Base-by-base conservation (phyloP, 2,797 vertebrate species). In the Falco naumanni region DNA sequence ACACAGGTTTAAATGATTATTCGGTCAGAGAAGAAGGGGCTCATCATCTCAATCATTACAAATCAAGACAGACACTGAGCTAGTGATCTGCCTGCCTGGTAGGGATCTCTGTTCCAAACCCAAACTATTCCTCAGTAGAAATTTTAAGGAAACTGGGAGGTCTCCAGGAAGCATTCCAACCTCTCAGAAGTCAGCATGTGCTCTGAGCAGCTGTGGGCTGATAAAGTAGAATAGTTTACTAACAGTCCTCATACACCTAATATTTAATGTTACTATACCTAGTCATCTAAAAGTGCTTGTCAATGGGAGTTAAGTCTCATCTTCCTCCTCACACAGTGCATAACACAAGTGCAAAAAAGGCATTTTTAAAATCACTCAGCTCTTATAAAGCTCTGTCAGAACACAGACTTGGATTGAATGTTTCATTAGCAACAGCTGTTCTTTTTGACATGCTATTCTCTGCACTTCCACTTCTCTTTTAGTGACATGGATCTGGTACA, bases 381-480 rank as follows among this genome's bases (percentile, higher is more conserved):
- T 91, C 59, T 81, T 33, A 9, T 16, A 48, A 22, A 83, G 78
- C 76, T 83, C 59, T 87, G 56, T 68, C 79, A 79, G 79, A 76
- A 69, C 82, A 60, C 41, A 57, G 76, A 39, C 74, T 82, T 41
- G 6, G 17, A 22, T 50, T 57, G 61, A 77, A 89, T 87, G 72
- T 92, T 91, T 92, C 95, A 90, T 92, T 78, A 83, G 59, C 65
- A 90, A 51, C 71, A 87, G 65, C 79, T 93, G 79, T 50, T 86
- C 87, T 75, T 92, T 85, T 39, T 72, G 82, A 95, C 72, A 24
- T 84, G 69, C 84, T 68, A 37, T 88, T 94, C 92, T 69, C 91
- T 69, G 54, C 19, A 9, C 53, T 74, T 77, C 61, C 47, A 39
- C 65, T 71, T 68, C 82, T 81, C 53, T 91, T 50, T 33, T 2